Evolutionary conservation across 2,113 vertebrate species (phyloP), one percentile per base, ranked within the genome.

Genomic region (Bos javanicus): DNA sequence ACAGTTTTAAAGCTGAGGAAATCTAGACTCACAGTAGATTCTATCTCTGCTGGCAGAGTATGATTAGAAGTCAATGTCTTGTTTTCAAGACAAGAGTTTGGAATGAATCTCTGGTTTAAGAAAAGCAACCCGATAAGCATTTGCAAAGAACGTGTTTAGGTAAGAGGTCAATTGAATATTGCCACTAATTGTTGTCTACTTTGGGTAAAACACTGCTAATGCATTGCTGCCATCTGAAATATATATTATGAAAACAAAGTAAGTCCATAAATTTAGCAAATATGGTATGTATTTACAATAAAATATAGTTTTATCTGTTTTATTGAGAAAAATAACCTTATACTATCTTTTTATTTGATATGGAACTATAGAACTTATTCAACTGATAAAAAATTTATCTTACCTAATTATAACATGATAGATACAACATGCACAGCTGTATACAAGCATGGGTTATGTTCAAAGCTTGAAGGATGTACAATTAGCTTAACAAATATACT

Each of bases 401-500:
- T 78, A 10, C 1, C 23, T 28, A 90, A 80, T 94, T 91, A 87
- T 12, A 86, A 56, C 16, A 56, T 11, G 19, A 11, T 64, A 23
- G 15, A 11, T 57, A 15, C 60, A 28, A 6, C 7, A 30, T 46
- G 28, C 6, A 48, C 1, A 60, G 15, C 17, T n/a, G 10, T 80
- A 46, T 46, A 28, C 1, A 26, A 15, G 26, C 5, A 81, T 11
- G 94, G 0, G 0, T 21, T 89, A 36, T 91, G 83, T 86, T 19
- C 36, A 97, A 87, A 17, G 0, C 14, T 2, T 87, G 36, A 15
- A 85, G 46, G 85, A n/a, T 0, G 14, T 0, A 0, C 57, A 90
- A 60, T 90, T 94, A 90, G 30, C 23, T 95, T 93, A 87, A 64
- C 16, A 89, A 89, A 83, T 60, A 95, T 1, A 54, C 6, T 92